phyloP scores from a whole-genome alignment of 1,140 invertebrate species.

The Heliothis virescens region DNA sequence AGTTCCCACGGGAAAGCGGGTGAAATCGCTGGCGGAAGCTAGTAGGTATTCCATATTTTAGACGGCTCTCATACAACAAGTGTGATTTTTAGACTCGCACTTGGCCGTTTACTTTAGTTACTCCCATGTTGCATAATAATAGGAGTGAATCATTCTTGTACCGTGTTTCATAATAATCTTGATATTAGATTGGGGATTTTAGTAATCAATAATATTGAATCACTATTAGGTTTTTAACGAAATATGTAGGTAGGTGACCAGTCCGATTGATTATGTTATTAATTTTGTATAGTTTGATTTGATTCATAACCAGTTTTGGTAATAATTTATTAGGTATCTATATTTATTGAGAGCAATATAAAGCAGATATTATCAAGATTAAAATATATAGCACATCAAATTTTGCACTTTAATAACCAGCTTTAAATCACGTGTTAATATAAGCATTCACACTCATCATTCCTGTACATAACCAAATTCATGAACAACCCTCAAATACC shows the following conservation, averaged over 20 bases:
- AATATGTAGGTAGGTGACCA: constrained; percentile 13
- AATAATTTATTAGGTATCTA: not conserved
- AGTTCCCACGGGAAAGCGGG: too few species aligned
- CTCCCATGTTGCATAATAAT: not conserved
- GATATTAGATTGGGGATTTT: not conserved
- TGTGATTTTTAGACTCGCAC: too few species aligned
- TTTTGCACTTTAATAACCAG: not conserved
- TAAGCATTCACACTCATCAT: too few species aligned
- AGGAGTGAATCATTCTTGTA: not conserved
- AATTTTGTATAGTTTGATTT: constrained; percentile 17
- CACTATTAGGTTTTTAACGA: not conserved
- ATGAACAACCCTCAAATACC: not conserved
- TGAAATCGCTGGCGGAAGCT: too few species aligned
- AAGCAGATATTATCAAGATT: not conserved
- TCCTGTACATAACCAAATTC: not conserved
- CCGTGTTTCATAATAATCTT: not conserved
- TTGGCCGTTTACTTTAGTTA: too few species aligned
- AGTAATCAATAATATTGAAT: constrained; percentile 1
- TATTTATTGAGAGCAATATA: constrained; percentile 20
- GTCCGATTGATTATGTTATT: constrained; percentile 26
- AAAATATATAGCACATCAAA: not conserved
- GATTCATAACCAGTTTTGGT: not conserved
- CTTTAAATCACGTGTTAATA: too few species aligned
- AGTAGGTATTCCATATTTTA: too few species aligned
- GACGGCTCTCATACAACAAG: too few species aligned